Evolutionary conservation across 2,888 invertebrate genomes (phyloP), one percentile per base, ranked within the genome.

Genomic region (Pristionchus mayeri): DNA sequence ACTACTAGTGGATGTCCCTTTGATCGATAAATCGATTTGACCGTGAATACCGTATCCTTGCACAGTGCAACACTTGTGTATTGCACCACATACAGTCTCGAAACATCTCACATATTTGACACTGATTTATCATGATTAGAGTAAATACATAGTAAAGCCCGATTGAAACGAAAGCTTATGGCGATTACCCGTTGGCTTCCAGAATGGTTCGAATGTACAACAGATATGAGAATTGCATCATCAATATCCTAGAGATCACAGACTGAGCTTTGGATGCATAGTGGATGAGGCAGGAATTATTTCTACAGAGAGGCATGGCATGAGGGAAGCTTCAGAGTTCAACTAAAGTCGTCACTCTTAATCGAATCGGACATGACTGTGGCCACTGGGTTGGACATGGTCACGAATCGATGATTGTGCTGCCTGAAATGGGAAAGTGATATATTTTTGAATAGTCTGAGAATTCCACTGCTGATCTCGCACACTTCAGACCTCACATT

Each of bases 281-380:
- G n/a, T 4, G 16, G 21, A 54, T 21, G n/a, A 54, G 54, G 4
- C 7, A 21, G 3, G 54, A 54, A 18, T 21, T 13, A 54, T 13
- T 6, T 18, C 21, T 7, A 18, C 54, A 54, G 54, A 16, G 21
- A 13, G 4, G 21, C 54, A 44, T 54, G 54, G 21, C 21, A 21
- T 4, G 4, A n/a, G 54, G 21, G 21, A 54, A 4, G 21, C n/a
- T 54, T 9, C 4, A 21, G 16, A 34, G 34, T 67, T 67, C 21
- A 37, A 16, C 37, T 37, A n/a, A 67, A 76, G 52, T 86, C 85
- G 57, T 86, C 85, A 63, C 87, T 87, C 40, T 78, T 85, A 44
- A 86, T 67, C 21, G 87, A 87, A 18, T 87, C 85, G 37, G 85
- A 84, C 87, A 87, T 87, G n/a, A 87, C 79, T 1, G 85, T 86